phyloP scores from a whole-genome alignment of 2,888 invertebrate genomes.

The Sericinus montela region DNA sequence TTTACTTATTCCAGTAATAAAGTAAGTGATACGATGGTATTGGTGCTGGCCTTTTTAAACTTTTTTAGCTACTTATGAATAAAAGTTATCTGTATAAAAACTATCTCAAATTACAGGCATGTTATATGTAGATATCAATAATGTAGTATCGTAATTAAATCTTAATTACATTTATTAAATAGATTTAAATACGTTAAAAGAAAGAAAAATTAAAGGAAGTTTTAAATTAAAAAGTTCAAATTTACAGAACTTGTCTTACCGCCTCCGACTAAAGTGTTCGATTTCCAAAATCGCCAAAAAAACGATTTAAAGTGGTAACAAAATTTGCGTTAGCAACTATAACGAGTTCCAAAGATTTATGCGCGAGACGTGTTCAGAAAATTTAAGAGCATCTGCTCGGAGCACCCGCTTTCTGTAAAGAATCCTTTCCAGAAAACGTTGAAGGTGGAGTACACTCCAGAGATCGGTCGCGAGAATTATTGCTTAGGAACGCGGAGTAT shows the following conservation, averaged over 20 bases:
- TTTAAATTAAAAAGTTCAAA: background rate
- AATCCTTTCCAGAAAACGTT: conserved; percentile 15
- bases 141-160: no score
- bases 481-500: conserved; percentile 1
- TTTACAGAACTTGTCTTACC: background rate
- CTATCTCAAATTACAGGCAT: no score
- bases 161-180: no score
- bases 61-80: no score
- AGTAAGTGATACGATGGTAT: no score
- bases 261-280: background rate
- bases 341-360: conserved; percentile 28
- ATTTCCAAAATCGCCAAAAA: conserved; percentile 6
- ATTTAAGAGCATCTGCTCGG: conserved; percentile 23
- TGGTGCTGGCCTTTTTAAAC: no score
- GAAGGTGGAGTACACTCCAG: conserved; percentile 15
- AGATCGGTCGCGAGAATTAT: conserved; percentile 16
- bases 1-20: no score
- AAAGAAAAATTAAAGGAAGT: background rate
- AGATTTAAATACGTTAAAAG: no score
- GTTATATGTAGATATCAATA: no score
- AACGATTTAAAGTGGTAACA: conserved; percentile 15
- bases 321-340: conserved; percentile 24
- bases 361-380: conserved; percentile 24
- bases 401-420: conserved; percentile 12
- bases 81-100: no score